phyloP scores from a whole-genome alignment of 2,888 invertebrate species.

The Stramonita haemastoma region DNA sequence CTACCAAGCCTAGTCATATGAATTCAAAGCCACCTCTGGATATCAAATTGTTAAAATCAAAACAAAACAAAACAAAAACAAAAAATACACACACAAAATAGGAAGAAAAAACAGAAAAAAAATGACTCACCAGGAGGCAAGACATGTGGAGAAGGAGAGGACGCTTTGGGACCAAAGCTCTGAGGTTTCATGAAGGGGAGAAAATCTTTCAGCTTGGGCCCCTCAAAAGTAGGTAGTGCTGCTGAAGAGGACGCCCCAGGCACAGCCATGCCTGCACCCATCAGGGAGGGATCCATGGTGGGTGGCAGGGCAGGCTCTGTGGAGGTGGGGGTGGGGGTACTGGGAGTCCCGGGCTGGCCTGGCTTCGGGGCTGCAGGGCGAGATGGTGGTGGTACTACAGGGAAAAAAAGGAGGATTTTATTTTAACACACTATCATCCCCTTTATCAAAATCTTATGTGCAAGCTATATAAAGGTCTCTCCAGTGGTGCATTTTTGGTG shows the following conservation, averaged over 20 bases:
- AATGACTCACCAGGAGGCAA: slow-evolving; percentile 32
- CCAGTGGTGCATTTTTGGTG: too few relatives aligned
- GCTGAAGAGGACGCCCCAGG: slow-evolving; percentile 38
- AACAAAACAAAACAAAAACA: too few relatives aligned
- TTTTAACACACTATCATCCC: too few relatives aligned
- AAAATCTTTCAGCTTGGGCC: slow-evolving; percentile 92
- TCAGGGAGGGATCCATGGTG: background rate
- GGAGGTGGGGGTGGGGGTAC: slow-evolving; percentile 23
- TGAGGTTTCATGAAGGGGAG: slow-evolving; percentile 85
- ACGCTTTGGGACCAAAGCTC: slow-evolving; percentile 71
- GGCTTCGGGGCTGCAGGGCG: slow-evolving; percentile 69
- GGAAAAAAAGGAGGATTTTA: background rate
- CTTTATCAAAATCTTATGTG: too few relatives aligned
- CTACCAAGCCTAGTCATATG: too few relatives aligned
- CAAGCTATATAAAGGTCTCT: too few relatives aligned
- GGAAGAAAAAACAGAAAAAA: background rate
- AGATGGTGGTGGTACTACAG: slow-evolving; percentile 61
- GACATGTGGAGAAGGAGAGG: slow-evolving; percentile 44
- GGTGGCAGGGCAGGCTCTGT: background rate
- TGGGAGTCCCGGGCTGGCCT: slow-evolving; percentile 27
- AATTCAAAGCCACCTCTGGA: too few relatives aligned
- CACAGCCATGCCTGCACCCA: background rate
- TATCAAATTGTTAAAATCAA: too few relatives aligned
- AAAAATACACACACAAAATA: background rate
- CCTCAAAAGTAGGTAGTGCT: slow-evolving; percentile 63